A percentile compares a stretch with the other conserved stretches of the same genome.
These are phyloP conservation scores for Helarctos malayanus DNA, from an alignment of 2,797 vertebrate genomes.

Conservation along the genomic window DNA sequence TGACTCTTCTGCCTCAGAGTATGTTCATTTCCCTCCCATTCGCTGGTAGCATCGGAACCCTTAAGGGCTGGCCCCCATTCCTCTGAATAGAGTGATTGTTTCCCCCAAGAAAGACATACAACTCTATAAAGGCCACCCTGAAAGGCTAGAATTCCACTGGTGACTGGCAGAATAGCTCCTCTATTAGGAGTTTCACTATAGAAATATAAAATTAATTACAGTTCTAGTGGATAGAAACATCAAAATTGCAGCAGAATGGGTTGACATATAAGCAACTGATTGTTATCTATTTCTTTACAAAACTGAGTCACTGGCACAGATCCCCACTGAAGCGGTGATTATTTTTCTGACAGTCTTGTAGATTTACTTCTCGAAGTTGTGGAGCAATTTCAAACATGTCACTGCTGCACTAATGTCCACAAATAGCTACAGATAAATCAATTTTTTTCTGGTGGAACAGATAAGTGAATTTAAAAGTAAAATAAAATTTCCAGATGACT, in stretches of 20 bases:
- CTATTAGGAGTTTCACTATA: neutral
- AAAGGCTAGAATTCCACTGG: neutral
- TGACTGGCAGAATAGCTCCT: neutral
- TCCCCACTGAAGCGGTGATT: neutral
- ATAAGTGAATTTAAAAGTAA: neutral
- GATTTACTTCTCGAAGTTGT: neutral
- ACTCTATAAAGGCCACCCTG: neutral
- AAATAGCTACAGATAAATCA: neutral
- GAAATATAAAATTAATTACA: constrained; percentile 6
- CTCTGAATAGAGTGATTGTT: constrained; percentile 49
- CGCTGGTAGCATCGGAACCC: neutral
- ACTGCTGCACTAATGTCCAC: neutral
- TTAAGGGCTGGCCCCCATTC: neutral
- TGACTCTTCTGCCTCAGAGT: neutral
- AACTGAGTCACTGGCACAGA: neutral
- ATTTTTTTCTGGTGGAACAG: neutral
- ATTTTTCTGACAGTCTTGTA: neutral
- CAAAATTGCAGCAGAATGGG: neutral
- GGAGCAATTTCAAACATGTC: neutral
- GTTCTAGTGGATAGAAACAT: neutral
- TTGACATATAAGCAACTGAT: neutral
- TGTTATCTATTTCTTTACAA: neutral
- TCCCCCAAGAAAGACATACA: neutral
- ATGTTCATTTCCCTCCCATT: neutral
- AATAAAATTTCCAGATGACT: neutral